Percentiles rank a stretch among this genome's conserved stretches.
These are phyloP conservation scores for Hozukius guyotensis DNA, from an alignment of 2,797 vertebrate species.

Conservation along the genomic window DNA sequence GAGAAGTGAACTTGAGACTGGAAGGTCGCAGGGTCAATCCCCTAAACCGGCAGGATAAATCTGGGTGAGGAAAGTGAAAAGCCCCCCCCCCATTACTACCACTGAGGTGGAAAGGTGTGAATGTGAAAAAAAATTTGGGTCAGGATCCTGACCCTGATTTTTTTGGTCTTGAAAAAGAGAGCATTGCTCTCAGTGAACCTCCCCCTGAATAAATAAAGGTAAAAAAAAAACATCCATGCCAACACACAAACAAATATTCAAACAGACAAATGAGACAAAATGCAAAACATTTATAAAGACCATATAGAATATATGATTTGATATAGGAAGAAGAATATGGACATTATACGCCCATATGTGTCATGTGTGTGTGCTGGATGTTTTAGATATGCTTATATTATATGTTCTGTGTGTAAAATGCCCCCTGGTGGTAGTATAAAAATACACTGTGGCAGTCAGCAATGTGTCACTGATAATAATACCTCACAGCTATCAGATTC, in stretches of 20 bases:
- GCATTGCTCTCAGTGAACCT: too few species aligned
- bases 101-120: too few species aligned
- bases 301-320: neutral
- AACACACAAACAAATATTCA: too few species aligned
- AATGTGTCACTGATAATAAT: neutral
- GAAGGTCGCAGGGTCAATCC: rapidly evolving
- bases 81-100: too few species aligned
- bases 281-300: neutral
- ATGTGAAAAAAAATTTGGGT: too few species aligned
- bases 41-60: too few species aligned
- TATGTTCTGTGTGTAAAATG: neutral
- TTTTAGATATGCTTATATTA: neutral
- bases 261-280: too few species aligned
- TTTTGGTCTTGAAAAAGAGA: too few species aligned
- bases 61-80: too few species aligned
- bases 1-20: too few species aligned
- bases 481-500: neutral
- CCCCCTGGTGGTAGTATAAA: neutral
- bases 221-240: rapidly evolving
- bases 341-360: neutral
- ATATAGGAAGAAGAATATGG: neutral
- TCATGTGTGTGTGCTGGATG: neutral
- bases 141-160: too few species aligned
- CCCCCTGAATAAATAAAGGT: too few species aligned
- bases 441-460: neutral